phyloP scores from a whole-genome alignment of 2,888 invertebrate species.

The Coremacera marginata region DNA sequence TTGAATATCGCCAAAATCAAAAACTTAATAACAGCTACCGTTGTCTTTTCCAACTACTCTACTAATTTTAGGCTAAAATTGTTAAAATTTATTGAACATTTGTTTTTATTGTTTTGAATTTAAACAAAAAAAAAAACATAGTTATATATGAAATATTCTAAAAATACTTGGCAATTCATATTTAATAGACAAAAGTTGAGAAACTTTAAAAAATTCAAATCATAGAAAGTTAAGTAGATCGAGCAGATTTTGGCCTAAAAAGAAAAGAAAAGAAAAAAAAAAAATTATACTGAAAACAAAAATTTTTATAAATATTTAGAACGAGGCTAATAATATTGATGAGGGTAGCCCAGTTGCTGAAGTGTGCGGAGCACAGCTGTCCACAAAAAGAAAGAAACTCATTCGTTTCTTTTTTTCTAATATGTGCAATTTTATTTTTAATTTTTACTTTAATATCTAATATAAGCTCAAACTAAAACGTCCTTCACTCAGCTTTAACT shows the following conservation, averaged over 20 bases:
- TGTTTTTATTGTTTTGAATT: constrained; percentile 43
- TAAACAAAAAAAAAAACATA: constrained; percentile 23
- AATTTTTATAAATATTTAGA: background rate
- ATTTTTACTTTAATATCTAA: constrained; percentile 13
- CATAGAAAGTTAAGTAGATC: background rate
- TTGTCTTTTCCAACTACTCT: background rate
- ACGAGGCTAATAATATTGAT: constrained; percentile 65
- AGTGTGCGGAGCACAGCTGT: background rate
- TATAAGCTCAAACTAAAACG: constrained; percentile 9
- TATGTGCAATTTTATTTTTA: constrained; percentile 56
- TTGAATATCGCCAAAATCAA: background rate
- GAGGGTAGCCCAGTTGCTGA: constrained; percentile 43
- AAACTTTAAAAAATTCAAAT: background rate
- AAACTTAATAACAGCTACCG: background rate
- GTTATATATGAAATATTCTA: background rate
- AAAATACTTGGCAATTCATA: background rate
- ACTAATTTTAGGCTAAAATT: background rate
- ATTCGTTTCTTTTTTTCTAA: background rate
- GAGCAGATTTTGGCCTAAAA: background rate
- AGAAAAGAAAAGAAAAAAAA: constrained; percentile 31
- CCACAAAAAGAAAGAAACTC: constrained; percentile 26
- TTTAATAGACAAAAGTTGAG: background rate
- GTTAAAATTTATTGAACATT: constrained; percentile 34
- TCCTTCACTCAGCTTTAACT: background rate
- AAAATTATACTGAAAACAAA: constrained; percentile 27